Conservation (phyloP, 1,140 invertebrate genomes). For the Brachionus asplanchnoidis region DNA sequence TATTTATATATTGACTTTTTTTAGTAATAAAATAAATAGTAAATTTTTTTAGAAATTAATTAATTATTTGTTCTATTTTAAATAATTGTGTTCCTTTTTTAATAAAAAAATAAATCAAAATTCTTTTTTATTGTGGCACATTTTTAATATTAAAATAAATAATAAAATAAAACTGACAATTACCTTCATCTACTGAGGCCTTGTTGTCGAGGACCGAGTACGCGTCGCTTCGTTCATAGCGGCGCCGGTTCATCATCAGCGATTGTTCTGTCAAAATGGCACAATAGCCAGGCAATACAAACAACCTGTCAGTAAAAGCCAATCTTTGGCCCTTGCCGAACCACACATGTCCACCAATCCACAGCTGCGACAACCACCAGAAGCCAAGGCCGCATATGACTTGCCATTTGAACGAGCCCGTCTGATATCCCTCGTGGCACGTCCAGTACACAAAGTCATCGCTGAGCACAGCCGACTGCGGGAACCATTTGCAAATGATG, state of each 20-base stretch:
- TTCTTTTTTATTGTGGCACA: no score
- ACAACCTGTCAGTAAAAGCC: conserved; percentile 88
- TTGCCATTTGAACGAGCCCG: conserved; percentile 42
- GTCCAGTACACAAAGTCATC: conserved; percentile 72
- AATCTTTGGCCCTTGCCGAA: conserved; percentile 91
- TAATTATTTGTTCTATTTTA: no score
- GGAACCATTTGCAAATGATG: conserved; percentile 43
- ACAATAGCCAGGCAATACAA: conserved; percentile 89
- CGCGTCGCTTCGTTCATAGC: conserved; percentile 80
- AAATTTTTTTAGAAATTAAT: no score
- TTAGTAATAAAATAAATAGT: no score
- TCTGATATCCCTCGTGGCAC: conserved; percentile 39
- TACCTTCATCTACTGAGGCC: no score
- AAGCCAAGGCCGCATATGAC: conserved; percentile 55
- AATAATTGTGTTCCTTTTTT: no score
- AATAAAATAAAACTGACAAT: no score
- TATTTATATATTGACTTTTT: no score
- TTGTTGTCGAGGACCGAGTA: conserved; percentile 19
- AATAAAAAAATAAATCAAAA: no score
- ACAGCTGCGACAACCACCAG: conserved; percentile 88
- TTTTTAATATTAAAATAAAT: no score
- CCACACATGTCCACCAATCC: conserved; percentile 94
- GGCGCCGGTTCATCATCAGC: conserved; percentile 81
- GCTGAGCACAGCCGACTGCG: conserved; percentile 49
- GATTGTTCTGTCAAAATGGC: conserved; percentile 89